A percentile compares a stretch with the other conserved stretches of the same genome.
Conservation (phyloP, 1,140 invertebrate genomes). For the Drosophila sechellia region DNA sequence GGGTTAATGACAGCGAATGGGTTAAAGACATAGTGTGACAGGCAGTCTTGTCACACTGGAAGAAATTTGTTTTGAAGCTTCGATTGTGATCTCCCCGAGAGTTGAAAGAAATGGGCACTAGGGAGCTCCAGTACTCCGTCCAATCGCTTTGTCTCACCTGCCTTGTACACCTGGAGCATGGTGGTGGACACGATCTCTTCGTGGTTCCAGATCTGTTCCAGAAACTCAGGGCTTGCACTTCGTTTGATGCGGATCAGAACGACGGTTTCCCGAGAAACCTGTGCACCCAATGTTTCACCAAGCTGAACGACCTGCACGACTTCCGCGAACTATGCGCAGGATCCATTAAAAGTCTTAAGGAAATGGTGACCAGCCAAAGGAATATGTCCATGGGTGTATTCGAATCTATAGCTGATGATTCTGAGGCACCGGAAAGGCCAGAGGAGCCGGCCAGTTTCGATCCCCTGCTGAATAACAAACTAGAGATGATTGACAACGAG, state of each 20-base stretch:
- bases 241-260: conserved; percentile 49
- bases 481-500: conserved; percentile 72
- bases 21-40: too few species aligned
- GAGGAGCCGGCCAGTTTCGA: conserved; percentile 60
- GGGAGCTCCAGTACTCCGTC: conserved; percentile 21
- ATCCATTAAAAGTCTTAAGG: conserved; percentile 57
- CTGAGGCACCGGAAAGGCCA: conserved; percentile 24
- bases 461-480: conserved; percentile 67
- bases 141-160: conserved; percentile 74
- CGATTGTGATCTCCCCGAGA: conserved; percentile 6
- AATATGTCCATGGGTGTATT: conserved; percentile 18
- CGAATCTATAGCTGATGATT: conserved; percentile 33
- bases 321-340: conserved; percentile 60
- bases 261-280: conserved; percentile 69
- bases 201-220: conserved; percentile 58
- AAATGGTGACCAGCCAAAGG: conserved; percentile 56
- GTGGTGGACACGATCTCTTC: conserved; percentile 59
- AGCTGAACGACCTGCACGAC: conserved; percentile 65
- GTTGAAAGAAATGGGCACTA: conserved; percentile 20
- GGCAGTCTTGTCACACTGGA: conserved; percentile 22
- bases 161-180: conserved; percentile 48
- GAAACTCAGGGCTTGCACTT: conserved; percentile 60
- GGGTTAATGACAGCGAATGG: background rate
- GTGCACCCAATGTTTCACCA: conserved; percentile 53
- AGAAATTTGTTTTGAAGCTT: conserved; percentile 32